Evolutionary conservation across 2,113 vertebrate genomes (phyloP), one percentile per base, ranked within the genome.

Genomic region (Hyla sarda): DNA sequence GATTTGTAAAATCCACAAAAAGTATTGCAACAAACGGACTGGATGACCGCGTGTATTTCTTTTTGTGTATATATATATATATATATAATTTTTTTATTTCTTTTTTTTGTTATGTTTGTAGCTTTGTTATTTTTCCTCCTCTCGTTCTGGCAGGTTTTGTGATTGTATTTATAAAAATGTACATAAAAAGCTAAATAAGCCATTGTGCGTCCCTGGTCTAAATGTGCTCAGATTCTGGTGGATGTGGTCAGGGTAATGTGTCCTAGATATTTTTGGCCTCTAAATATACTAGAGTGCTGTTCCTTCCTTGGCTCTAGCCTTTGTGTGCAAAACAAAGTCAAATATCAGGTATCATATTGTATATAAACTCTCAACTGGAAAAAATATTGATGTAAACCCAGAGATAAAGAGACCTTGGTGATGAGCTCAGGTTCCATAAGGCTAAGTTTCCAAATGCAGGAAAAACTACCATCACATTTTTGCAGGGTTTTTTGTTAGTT

Each of bases 151-250:
- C 11, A 60, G 41, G 76, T 79, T n/a, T 58, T 32, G 48, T 54
- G 5, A 80, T 54, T 62, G n/a, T 80, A 80, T 62, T 80, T 80
- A 80, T 80, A 80, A 45, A 45, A 58, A 30, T n/a, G n/a, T n/a
- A n/a, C n/a, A n/a, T n/a, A n/a, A n/a, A n/a, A n/a, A n/a, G n/a
- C n/a, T n/a, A 80, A 80, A 80, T 80, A 62, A 79, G 52, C 32
- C 37, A 28, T 45, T 45, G 56, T 62, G 16, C 77, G 62, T 34
- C 23, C 45, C 62, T 45, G 41, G 56, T 80, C 77, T 80, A 62
- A 62, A 47, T 60, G 5, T 62, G 77, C 17, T n/a, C 56, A 25
- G 62, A 45, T 80, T 80, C 54, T 60, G n/a, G 54, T 80, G 77
- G 56, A 41, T 80, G 77, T 62, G 77, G 54, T 79, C 76, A 56